Evolutionary conservation across 2,888 invertebrate genomes (phyloP), one percentile per base, ranked within the genome.

Genomic region (Pyralis farinalis): DNA sequence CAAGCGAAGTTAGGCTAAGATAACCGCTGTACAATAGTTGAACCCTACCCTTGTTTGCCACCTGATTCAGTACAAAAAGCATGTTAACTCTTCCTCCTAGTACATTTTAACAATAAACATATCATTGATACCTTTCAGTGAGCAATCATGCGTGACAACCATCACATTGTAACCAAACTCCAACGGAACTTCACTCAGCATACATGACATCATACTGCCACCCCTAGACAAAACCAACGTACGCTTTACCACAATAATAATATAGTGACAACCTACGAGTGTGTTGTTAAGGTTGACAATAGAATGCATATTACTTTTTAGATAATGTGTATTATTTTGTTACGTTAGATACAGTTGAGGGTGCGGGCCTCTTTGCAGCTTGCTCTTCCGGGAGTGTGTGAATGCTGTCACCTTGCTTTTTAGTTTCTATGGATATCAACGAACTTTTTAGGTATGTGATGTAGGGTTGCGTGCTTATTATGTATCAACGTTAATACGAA

Each of bases 311-410:
- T 9, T 10, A 31, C 11, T 31, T n/a, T 28, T 25, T 12, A 4
- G 8, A 16, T 3, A 44, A 4, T 44, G 35, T 28, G 7, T 31
- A 6, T 28, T 12, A 39, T 12, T 32, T 39, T 43, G 39, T 35
- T 44, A 51, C 45, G 35, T 43, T 52, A 48, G 43, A 44, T 45
- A 38, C 34, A 37, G 25, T 42, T 44, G 49, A 55, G 63, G 66
- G 59, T 44, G 64, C 49, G 55, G 67, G 65, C 60, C 64, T 71
- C 71, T 67, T 71, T 72, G 83, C 86, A 86, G 83, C 84, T 84
- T 84, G 81, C 68, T 51, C 64, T 79, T 85, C 83, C 84, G 82
- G 76, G 58, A 56, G 65, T 72, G 71, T 81, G 80, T 78, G 82
- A 78, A 78, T 56, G 46, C 49, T 73, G 77, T 72, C 81, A 81